These are phyloP conservation scores for Strix aluco DNA, from an alignment of 2,113 vertebrate genomes.

Conservation along the genomic window DNA sequence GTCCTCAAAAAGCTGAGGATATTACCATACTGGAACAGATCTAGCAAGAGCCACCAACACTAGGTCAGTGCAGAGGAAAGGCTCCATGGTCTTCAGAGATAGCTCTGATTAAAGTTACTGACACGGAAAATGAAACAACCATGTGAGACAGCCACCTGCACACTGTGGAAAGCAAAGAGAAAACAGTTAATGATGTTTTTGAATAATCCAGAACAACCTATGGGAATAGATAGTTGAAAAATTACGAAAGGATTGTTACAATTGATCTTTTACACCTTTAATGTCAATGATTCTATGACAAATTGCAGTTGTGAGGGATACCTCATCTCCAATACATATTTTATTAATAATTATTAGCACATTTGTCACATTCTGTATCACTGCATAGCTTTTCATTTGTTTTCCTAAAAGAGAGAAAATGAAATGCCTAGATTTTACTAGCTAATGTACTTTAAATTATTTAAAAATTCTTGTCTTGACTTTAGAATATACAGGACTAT, in stretches of 20 bases:
- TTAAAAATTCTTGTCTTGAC: neutral
- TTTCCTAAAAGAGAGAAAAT: neutral
- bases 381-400: neutral
- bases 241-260: neutral
- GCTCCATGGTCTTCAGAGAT: neutral
- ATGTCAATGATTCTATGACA: neutral
- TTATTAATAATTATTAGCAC: constrained; percentile 8
- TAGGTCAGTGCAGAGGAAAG: neutral
- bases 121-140: neutral
- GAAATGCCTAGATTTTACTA: neutral
- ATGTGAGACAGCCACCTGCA: neutral
- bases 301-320: neutral
- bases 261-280: neutral
- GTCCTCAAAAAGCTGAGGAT: neutral
- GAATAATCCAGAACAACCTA: neutral
- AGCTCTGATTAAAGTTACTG: neutral
- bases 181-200: neutral
- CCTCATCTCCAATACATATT: neutral
- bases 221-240: neutral
- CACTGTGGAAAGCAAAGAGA: neutral
- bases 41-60: neutral
- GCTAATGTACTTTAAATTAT: neutral
- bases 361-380: neutral
- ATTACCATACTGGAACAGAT: neutral
- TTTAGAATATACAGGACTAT: neutral